Evolutionary conservation across 2,797 vertebrate species (phyloP), one percentile per base, ranked within the genome.

Genomic region (Artibeus jamaicensis): DNA sequence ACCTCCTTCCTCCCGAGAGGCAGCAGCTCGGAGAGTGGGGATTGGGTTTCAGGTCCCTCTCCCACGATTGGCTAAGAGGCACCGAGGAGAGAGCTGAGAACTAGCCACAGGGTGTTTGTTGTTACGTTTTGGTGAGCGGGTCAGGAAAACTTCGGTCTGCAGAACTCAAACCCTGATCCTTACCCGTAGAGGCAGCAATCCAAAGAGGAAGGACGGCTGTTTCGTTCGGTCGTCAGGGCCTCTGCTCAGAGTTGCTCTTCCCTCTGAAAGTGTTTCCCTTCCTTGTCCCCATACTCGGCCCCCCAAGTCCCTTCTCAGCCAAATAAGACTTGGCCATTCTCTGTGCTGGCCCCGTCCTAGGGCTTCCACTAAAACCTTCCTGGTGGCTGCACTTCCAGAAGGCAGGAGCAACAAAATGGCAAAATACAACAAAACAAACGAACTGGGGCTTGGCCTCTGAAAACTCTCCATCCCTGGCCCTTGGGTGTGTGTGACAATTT

Each of bases 401-500:
- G 42, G 39, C 55, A 91, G 2, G 50, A 77, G 34, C 83, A 62
- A 53, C 24, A 46, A 77, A 79, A 65, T 77, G 73, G 48, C 55
- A 22, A 68, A 46, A 48, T 42, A 37, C 26, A 76, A 55, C 12
- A 0, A 82, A 83, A 24, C 15, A 12, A 26, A 44, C 3, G 34
- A 21, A 26, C 29, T 12, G 32, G 39, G 79, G 37, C 55, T 11
- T 79, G 19, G 65, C 53, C 65, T 93, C 82, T 93, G 92, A 76
- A 62, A 50, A 68, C 6, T 67, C 39, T 68, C 73, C 24, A 6
- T 29, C 32, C 0, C 21, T 37, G 37, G 73, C 93, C 84, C 71
- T 21, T 6, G 97, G 81, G 71, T 37, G 7, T 21, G 29, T 29
- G 44, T 84, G 94, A 86, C 70, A 32, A 79, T 79, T 68, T 71